Evolutionary conservation across 2,797 vertebrate species (phyloP).

Genomic region (Falco columbarius): DNA sequence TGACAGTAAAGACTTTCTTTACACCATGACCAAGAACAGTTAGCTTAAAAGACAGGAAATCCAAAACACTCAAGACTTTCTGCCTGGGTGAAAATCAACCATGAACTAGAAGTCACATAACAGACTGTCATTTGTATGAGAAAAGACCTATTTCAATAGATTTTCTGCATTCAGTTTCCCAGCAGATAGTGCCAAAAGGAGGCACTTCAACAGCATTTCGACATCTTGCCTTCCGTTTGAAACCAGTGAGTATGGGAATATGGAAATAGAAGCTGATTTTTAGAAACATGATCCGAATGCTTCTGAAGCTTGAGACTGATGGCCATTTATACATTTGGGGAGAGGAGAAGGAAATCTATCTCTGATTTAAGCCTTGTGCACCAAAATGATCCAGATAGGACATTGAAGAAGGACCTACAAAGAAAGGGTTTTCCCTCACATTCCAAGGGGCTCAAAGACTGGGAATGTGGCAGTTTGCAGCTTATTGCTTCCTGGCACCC

Average conservation of each 20-base stretch:
- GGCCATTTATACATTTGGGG: not conserved
- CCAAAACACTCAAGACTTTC: not conserved
- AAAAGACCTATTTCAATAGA: not conserved
- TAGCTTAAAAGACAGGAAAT: not conserved
- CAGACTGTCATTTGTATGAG: not conserved
- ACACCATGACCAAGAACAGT: not conserved
- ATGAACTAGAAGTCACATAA: not conserved
- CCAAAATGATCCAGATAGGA: not conserved
- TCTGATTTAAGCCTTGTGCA: not conserved
- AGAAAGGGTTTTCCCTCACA: not conserved
- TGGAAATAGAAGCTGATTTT: not conserved
- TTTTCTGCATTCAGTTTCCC: not conserved
- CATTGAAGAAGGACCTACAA: not conserved
- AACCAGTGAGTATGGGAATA: not conserved
- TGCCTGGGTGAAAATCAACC: not conserved
- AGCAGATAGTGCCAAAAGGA: not conserved
- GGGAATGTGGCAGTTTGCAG: conserved; percentile 5
- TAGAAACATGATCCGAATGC: not conserved
- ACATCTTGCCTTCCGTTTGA: not conserved
- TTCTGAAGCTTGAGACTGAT: not conserved
- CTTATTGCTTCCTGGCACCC: conserved; percentile 29
- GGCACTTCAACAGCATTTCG: not conserved
- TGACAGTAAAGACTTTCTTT: not conserved
- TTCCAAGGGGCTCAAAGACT: not conserved
- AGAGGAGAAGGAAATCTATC: not conserved